Conservation (phyloP, 2,113 vertebrate genomes). For the Scopus umbretta region DNA sequence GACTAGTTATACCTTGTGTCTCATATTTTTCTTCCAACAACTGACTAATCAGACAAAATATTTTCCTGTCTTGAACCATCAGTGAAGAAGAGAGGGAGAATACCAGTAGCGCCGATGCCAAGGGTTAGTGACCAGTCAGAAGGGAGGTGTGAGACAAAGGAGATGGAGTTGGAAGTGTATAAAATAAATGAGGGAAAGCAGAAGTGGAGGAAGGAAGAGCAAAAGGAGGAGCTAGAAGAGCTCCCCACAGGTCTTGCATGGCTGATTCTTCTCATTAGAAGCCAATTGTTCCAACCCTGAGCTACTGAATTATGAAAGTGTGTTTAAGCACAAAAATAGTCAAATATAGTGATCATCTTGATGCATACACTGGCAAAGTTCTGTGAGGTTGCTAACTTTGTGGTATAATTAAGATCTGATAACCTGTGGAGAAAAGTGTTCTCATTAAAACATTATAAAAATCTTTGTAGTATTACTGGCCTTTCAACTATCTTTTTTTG, state of each 20-base stretch:
- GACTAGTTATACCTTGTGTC: neutral
- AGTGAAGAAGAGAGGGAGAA: neutral
- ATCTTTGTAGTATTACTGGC: neutral
- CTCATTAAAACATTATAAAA: neutral
- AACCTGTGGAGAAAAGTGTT: neutral
- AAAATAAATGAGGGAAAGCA: neutral
- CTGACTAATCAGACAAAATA: neutral
- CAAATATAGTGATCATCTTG: neutral
- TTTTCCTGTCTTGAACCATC: neutral
- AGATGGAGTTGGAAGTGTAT: neutral
- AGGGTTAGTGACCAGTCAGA: neutral
- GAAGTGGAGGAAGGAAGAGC: neutral
- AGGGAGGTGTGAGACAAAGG: neutral
- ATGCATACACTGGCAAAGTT: neutral
- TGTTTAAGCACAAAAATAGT: neutral
- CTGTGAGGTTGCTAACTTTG: neutral
- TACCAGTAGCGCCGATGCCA: neutral
- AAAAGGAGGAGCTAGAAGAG: neutral
- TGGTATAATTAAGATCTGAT: neutral
- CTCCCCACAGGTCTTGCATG: neutral
- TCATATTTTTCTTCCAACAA: neutral
- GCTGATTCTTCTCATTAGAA: neutral
- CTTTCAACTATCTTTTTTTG: neutral
- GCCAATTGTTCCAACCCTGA: neutral
- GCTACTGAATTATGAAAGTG: neutral